These are phyloP conservation scores for Lophius piscatorius DNA, from an alignment of 2,113 vertebrate species.

Conservation along the genomic window DNA sequence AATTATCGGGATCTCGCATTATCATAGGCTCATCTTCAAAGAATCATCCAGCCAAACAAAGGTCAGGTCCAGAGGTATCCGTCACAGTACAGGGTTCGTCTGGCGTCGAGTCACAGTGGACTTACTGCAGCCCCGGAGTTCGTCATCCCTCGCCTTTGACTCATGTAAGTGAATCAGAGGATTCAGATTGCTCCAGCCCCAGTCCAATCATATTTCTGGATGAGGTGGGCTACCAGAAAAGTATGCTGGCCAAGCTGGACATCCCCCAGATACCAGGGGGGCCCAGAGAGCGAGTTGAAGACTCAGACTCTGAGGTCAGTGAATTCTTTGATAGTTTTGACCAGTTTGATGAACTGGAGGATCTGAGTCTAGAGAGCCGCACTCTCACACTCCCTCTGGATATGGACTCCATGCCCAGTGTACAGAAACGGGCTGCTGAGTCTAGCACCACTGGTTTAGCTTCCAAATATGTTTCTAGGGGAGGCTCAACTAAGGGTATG, in stretches of 20 bases:
- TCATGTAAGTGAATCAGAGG: conserved; percentile 90
- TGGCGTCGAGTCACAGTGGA: conserved; percentile 86
- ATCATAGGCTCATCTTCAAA: conserved; percentile 78
- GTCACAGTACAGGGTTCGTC: conserved; percentile 82
- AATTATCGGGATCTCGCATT: conserved; percentile 80
- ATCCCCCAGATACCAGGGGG: conserved; percentile 93
- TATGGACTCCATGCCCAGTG: conserved; percentile 53
- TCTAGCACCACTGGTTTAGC: conserved; percentile 48
- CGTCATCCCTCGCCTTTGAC: conserved; percentile 70
- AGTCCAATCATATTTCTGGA: conserved; percentile 98
- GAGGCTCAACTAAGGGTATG: conserved; percentile 83
- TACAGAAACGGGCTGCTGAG: conserved; percentile 75
- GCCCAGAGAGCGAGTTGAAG: conserved; percentile 91
- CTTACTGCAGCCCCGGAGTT: conserved; percentile 83
- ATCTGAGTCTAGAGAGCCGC: conserved; percentile 67
- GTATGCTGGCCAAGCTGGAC: conserved; percentile 92
- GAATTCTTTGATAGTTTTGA: conserved; percentile 99
- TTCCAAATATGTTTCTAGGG: conserved; percentile 70
- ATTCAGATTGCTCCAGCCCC: conserved; percentile 95
- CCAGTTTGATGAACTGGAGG: conserved; percentile 93
- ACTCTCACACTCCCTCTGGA: conserved; percentile 78
- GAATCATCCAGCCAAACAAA: conserved; percentile 76
- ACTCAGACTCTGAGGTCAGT: conserved; percentile 98
- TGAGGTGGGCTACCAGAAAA: conserved; percentile 97
- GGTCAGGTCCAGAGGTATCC: conserved; percentile 74